A percentile compares a stretch with the other conserved stretches of the same genome.
These are phyloP conservation scores for Phragmatobia fuliginosa DNA, from an alignment of 2,888 invertebrate genomes.

Conservation along the genomic window DNA sequence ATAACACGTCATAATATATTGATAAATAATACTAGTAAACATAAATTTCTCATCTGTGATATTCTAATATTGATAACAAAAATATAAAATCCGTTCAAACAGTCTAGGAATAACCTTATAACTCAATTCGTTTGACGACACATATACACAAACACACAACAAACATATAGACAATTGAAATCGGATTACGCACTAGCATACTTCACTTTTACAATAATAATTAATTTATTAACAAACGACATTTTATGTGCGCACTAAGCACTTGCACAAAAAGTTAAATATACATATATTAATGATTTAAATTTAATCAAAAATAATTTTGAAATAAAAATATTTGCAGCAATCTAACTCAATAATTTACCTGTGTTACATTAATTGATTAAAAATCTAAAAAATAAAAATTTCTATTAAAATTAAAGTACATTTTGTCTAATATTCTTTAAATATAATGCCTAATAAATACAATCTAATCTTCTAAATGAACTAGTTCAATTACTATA, in stretches of 20 bases:
- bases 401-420: slow-evolving; percentile 36
- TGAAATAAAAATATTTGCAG: not conserved
- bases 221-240: not conserved
- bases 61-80: not conserved
- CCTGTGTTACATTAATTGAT: not conserved
- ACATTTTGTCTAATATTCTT: slow-evolving; percentile 24
- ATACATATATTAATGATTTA: not conserved
- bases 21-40: not conserved
- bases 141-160: not conserved
- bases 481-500: slow-evolving; percentile 10
- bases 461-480: not conserved
- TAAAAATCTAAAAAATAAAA: slow-evolving; percentile 36
- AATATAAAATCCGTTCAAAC: not conserved
- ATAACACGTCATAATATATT: not conserved
- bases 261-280: not conserved
- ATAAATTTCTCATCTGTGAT: not conserved
- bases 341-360: not conserved
- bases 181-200: not conserved
- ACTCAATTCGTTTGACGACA: slow-evolving; percentile 1
- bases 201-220: not conserved
- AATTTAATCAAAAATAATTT: not conserved
- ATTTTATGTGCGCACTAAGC: not conserved
- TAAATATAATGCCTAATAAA: slow-evolving; percentile 17
- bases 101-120: slow-evolving; percentile 6
- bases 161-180: not conserved